phyloP scores from a whole-genome alignment of 2,797 vertebrate genomes.

The Smutsia temminckii region DNA sequence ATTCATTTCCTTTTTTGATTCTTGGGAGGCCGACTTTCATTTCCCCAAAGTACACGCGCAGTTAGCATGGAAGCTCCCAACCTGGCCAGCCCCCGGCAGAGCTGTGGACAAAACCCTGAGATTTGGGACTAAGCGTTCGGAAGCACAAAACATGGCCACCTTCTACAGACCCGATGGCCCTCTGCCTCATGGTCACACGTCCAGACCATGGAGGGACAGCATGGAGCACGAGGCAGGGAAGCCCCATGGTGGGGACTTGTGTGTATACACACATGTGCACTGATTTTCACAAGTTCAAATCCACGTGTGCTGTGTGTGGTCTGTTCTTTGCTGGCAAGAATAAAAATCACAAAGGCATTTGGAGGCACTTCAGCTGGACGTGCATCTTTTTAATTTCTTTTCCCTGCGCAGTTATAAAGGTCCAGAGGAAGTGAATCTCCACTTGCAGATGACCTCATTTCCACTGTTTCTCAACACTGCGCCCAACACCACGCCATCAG shows the following conservation, averaged over 20 bases:
- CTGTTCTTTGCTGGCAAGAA: not conserved
- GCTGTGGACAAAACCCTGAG: not conserved
- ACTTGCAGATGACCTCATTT: slow-evolving; percentile 72
- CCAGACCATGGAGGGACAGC: fast-evolving
- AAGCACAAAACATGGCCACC: not conserved
- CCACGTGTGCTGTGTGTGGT: not conserved
- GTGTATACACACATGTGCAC: fast-evolving
- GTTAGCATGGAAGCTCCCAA: slow-evolving; percentile 25
- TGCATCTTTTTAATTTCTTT: slow-evolving; percentile 49
- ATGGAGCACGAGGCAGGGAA: not conserved
- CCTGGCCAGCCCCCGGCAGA: not conserved
- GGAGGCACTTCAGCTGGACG: slow-evolving; percentile 36
- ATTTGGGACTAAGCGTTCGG: too few relatives aligned
- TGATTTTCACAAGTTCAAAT: fast-evolving
- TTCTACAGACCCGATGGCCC: fast-evolving
- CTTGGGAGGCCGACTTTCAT: slow-evolving; percentile 80
- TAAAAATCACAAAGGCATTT: not conserved
- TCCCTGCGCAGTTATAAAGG: slow-evolving; percentile 65
- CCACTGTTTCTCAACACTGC: slow-evolving; percentile 67
- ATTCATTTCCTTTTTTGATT: slow-evolving; percentile 85
- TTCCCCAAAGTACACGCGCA: slow-evolving; percentile 81
- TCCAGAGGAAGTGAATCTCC: slow-evolving; percentile 80
- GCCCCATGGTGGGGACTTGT: fast-evolving
- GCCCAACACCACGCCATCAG: not conserved
- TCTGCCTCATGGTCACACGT: not conserved